Conservation (phyloP, 1,140 invertebrate species). For the Cydia strobilella region DNA sequence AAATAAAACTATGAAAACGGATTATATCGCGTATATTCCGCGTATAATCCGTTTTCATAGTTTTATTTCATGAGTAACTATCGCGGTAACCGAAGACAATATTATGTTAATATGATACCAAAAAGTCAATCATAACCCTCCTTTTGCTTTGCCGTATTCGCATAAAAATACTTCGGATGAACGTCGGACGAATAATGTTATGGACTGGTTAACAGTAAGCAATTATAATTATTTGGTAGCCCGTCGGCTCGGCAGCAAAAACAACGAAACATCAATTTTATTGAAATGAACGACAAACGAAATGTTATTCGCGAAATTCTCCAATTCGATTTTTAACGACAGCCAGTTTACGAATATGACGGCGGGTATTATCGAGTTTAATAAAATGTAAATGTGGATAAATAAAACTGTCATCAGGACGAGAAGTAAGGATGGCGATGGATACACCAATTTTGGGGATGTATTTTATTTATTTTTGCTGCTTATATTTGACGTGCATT, state of each 20-base stretch:
- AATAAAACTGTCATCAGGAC: constrained; percentile 21
- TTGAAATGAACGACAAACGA: not conserved
- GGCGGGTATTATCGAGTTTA: constrained; percentile 9
- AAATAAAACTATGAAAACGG: too few relatives aligned
- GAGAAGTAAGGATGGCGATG: not conserved
- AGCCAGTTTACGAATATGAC: not conserved
- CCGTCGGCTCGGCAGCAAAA: not conserved
- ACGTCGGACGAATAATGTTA: not conserved
- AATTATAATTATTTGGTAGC: not conserved
- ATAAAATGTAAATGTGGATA: constrained; percentile 18
- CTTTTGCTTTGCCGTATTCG: too few relatives aligned
- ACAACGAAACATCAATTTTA: not conserved
- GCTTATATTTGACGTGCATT: too few relatives aligned
- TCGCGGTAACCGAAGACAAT: too few relatives aligned
- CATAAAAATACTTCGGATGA: not conserved
- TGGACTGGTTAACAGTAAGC: not conserved
- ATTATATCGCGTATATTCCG: too few relatives aligned
- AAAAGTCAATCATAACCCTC: not conserved
- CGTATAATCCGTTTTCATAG: too few relatives aligned
- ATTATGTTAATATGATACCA: too few relatives aligned
- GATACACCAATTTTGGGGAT: too few relatives aligned
- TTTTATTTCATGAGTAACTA: too few relatives aligned
- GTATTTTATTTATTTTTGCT: too few relatives aligned
- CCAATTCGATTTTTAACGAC: not conserved
- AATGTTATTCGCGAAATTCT: not conserved